These are phyloP conservation scores for Dolomedes plantarius DNA, from an alignment of 2,888 invertebrate species.

Conservation along the genomic window DNA sequence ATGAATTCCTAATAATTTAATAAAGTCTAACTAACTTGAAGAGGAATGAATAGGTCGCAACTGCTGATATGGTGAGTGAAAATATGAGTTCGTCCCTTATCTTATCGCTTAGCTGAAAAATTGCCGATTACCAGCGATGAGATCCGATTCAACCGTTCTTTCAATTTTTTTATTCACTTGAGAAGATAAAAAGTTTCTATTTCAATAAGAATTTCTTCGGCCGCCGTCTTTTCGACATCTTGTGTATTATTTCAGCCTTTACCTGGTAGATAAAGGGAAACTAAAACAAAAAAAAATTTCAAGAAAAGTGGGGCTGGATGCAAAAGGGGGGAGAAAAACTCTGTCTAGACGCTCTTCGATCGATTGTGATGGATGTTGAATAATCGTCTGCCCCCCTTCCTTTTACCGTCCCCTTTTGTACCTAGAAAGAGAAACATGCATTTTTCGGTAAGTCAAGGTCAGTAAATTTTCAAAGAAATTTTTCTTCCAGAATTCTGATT, in stretches of 20 bases:
- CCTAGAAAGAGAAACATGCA: conserved; percentile 17
- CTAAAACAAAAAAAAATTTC: background rate
- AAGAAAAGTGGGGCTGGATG: background rate
- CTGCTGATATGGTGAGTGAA: too few species aligned
- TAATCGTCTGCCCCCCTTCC: conserved; percentile 12
- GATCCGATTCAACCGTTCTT: background rate
- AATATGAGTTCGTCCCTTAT: too few species aligned
- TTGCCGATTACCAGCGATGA: too few species aligned
- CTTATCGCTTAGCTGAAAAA: too few species aligned
- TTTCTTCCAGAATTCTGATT: background rate
- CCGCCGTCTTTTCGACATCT: background rate
- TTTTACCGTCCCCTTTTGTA: background rate
- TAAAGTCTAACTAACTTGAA: too few species aligned
- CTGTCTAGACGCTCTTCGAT: conserved; percentile 29
- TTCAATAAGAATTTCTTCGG: background rate
- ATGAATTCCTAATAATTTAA: too few species aligned
- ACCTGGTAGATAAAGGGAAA: conserved; percentile 9
- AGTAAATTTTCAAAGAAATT: conserved; percentile 1
- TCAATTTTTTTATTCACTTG: background rate
- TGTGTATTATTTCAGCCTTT: conserved; percentile 1
- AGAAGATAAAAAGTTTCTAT: background rate
- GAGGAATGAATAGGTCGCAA: too few species aligned
- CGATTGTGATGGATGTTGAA: conserved; percentile 37
- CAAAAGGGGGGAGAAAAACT: background rate
- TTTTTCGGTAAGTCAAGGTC: conserved; percentile 24